phyloP scores from a whole-genome alignment of 1,140 invertebrate genomes.

The Orchesella cincta region DNA sequence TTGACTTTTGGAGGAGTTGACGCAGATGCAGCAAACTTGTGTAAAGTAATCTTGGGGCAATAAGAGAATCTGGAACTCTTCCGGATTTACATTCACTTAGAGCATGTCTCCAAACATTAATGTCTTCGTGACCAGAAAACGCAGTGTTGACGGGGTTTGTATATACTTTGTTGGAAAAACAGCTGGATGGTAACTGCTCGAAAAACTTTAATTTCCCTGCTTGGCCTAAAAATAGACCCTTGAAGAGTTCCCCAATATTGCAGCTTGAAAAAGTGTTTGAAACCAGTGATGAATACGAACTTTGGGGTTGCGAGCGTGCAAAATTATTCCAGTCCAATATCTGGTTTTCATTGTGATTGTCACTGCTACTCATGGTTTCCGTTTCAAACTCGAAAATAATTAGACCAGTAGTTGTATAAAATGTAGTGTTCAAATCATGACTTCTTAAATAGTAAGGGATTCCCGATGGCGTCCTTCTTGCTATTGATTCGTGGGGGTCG shows the following conservation, averaged over 20 bases:
- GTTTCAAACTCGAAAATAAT: neutral
- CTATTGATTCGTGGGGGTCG: conserved; percentile 2
- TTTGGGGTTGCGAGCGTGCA: too few relatives aligned
- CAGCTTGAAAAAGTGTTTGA: neutral
- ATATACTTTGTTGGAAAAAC: neutral
- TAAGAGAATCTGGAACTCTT: conserved; percentile 9
- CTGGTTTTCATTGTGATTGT: neutral
- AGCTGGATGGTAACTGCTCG: neutral
- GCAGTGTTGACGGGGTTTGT: neutral
- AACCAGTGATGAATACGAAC: neutral
- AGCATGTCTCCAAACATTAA: neutral
- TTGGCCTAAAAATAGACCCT: neutral
- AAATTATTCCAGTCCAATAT: neutral
- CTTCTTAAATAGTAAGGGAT: neutral
- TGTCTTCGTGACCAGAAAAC: neutral
- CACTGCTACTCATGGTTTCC: neutral
- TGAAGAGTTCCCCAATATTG: neutral
- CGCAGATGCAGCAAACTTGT: neutral
- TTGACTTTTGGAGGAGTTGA: neutral
- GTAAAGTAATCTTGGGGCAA: neutral
- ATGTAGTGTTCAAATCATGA: neutral
- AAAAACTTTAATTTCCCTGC: neutral
- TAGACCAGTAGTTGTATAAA: neutral
- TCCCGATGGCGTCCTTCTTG: neutral
- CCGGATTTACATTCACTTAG: neutral